Conservation (phyloP, 2,888 invertebrate genomes). For the Cryptophagus acutangulus region DNA sequence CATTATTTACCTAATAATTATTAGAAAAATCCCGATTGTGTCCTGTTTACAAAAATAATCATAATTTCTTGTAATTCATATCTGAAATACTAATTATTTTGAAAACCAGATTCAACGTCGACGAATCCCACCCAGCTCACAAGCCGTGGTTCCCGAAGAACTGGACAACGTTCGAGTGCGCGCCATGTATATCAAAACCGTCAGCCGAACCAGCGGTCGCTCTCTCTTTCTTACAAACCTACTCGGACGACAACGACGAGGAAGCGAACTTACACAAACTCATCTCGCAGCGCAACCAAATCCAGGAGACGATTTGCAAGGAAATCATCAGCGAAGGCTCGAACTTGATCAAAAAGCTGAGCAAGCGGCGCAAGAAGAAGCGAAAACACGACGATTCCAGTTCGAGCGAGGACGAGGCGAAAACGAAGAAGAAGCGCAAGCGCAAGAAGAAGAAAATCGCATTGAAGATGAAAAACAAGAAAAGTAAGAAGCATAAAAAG, state of each 20-base stretch:
- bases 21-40: neutral
- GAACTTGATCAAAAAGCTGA: conserved; percentile 14
- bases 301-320: conserved; percentile 11
- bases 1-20: no score
- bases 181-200: no score
- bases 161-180: conserved; percentile 33
- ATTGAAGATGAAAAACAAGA: conserved; percentile 3
- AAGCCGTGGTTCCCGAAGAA: conserved; percentile 38
- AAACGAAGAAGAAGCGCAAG: neutral
- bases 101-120: neutral
- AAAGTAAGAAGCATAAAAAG: conserved; percentile 2
- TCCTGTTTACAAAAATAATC: neutral
- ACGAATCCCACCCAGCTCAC: neutral
- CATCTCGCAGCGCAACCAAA: no score
- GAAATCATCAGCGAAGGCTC: conserved; percentile 3
- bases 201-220: conserved; percentile 42
- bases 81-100: neutral
- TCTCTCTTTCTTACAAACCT: conserved; percentile 41
- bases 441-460: neutral
- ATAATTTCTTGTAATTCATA: neutral
- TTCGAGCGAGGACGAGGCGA: no score
- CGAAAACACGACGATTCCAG: no score
- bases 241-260: conserved; percentile 40
- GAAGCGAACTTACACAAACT: no score
- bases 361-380: conserved; percentile 11